phyloP scores from a whole-genome alignment of 2,797 vertebrate genomes.

The Emys orbicularis region DNA sequence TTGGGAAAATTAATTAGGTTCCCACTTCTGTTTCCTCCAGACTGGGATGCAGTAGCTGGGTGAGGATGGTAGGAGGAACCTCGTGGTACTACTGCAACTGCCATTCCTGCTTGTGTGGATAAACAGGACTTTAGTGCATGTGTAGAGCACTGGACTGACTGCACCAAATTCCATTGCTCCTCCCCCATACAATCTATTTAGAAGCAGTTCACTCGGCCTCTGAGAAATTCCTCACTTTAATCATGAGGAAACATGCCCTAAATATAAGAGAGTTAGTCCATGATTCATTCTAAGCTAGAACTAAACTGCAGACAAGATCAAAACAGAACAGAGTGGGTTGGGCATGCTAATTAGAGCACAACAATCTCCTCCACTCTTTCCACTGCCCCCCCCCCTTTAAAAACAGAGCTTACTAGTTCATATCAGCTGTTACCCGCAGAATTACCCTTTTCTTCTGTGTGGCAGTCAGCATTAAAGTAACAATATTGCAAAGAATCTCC shows the following conservation, averaged over 20 bases:
- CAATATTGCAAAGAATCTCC: conserved; percentile 15
- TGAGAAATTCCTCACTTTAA: not conserved
- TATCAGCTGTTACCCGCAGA: not conserved
- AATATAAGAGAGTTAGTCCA: not conserved
- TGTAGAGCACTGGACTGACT: not conserved
- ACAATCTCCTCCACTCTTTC: not conserved
- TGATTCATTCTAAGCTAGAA: not conserved
- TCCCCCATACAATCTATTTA: no score
- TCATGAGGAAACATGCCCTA: not conserved
- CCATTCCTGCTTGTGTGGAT: not conserved
- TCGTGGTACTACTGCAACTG: not conserved
- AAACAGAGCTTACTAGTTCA: not conserved
- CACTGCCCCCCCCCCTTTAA: not conserved
- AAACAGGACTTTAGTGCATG: not conserved
- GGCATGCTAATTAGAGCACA: not conserved
- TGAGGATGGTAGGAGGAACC: not conserved
- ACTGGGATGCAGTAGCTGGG: no score
- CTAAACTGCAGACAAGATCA: not conserved
- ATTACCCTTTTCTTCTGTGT: not conserved
- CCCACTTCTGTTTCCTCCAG: not conserved
- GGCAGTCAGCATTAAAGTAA: not conserved
- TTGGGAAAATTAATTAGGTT: not conserved
- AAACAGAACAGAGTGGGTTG: not conserved
- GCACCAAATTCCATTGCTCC: not conserved
- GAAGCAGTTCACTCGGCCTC: not conserved